A percentile compares a stretch with the other conserved stretches of the same genome.
Evolutionary conservation across 1,140 invertebrate genomes (phyloP).

Genomic region (Galendromus occidentalis): DNA sequence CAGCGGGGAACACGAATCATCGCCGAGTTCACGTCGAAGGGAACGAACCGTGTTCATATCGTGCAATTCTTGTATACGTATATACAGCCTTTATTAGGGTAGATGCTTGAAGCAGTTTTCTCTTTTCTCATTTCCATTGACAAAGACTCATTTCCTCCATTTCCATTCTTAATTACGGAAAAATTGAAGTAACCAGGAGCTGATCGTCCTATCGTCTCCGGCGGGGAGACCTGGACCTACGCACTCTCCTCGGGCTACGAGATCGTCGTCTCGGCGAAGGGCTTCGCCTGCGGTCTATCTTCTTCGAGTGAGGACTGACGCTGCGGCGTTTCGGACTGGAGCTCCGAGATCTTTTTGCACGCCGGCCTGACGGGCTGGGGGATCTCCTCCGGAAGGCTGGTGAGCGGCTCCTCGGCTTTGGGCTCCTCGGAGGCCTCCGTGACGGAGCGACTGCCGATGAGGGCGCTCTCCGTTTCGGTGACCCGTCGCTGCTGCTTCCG

Average conservation of each 20-base stretch:
- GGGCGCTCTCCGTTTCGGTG: neutral
- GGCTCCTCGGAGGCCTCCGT: neutral
- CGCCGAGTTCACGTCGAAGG: too few species aligned
- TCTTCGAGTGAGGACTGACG: too few species aligned
- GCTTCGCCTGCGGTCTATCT: neutral
- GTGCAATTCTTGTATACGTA: too few species aligned
- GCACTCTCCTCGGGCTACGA: neutral
- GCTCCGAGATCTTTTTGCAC: neutral
- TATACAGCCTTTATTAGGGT: too few species aligned
- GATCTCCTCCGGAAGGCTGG: neutral
- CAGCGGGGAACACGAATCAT: too few species aligned
- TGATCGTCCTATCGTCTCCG: too few species aligned
- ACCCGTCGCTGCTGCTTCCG: neutral
- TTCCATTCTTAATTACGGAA: too few species aligned
- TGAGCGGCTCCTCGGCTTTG: neutral
- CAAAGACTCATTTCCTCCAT: too few species aligned
- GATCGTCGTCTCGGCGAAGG: neutral
- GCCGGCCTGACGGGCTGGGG: neutral
- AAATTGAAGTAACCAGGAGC: too few species aligned
- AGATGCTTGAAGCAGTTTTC: too few species aligned
- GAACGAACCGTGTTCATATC: too few species aligned
- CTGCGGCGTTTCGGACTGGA: neutral
- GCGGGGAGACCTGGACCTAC: neutral
- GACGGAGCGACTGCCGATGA: neutral
- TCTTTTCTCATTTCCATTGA: too few species aligned